Conservation (phyloP, 2,888 invertebrate species). For the Morpho achilles region DNA sequence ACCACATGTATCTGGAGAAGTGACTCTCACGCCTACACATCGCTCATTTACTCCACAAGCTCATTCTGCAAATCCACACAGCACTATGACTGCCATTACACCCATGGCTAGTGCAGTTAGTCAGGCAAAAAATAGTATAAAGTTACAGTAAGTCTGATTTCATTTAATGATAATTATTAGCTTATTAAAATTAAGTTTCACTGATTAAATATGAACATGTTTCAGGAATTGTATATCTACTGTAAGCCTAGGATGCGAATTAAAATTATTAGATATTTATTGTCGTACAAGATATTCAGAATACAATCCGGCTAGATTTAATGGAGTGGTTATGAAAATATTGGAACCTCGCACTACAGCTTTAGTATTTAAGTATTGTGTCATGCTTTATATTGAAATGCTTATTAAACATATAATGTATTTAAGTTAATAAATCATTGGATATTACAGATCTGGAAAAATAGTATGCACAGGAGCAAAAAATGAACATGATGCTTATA, state of each 20-base stretch:
- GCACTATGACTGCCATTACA: slow-evolving; percentile 71
- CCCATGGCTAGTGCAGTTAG: slow-evolving; percentile 74
- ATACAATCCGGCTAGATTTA: slow-evolving; percentile 89
- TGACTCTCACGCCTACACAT: slow-evolving; percentile 63
- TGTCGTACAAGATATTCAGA: slow-evolving; percentile 89
- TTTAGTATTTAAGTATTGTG: slow-evolving; percentile 76
- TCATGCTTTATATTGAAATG: neutral
- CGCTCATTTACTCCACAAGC: slow-evolving; percentile 58
- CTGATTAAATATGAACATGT: slow-evolving; percentile 24
- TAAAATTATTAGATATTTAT: slow-evolving; percentile 86
- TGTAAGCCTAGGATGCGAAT: slow-evolving; percentile 84
- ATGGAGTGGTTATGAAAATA: slow-evolving; percentile 91
- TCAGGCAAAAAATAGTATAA: slow-evolving; percentile 80
- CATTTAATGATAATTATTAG: neutral
- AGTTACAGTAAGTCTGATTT: slow-evolving; percentile 75
- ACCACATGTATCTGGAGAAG: slow-evolving; percentile 43
- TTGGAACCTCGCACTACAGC: slow-evolving; percentile 88
- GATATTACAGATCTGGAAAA: slow-evolving; percentile 87
- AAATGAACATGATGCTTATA: slow-evolving; percentile 87
- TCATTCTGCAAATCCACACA: slow-evolving; percentile 73
- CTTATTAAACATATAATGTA: too few relatives aligned
- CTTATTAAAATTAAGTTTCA: neutral
- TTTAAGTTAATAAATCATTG: slow-evolving; percentile 53
- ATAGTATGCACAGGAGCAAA: slow-evolving; percentile 92
- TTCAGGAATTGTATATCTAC: slow-evolving; percentile 90